Evolutionary conservation across 2,888 invertebrate genomes (phyloP), one percentile per base, ranked within the genome.

Genomic region (Andrena dorsata): DNA sequence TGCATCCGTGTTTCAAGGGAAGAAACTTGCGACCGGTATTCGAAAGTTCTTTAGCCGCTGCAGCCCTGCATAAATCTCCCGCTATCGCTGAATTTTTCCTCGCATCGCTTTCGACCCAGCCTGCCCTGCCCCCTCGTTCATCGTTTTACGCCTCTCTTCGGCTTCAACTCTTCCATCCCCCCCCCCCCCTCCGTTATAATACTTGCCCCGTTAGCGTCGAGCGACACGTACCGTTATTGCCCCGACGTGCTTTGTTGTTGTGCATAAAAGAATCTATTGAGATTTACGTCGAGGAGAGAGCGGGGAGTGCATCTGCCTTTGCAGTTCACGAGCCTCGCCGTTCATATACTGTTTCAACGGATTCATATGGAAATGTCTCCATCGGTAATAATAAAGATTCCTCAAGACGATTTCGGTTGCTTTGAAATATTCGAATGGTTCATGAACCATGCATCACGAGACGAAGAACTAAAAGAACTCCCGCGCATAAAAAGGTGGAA

Each of bases 51-150:
- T 77, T 73, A 65, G 74, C 63, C 56, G 77, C 0, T 32, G 41
- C 58, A 58, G 60, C 41, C 53, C 74, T 83, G 88, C 88, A 88
- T 88, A 87, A 87, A 87, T 86, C 87, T 84, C 70, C 20, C 73
- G 71, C 87, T 88, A 86, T 87, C 89, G 88, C 77, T 78, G 79
- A 77, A 75, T 78, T 83, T 70, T 76, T 61, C 69, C 73, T 53
- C 65, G 32, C 58, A 32, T 56, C 58, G 64, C n/a, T 49, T 60
- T 72, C 56, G 65, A 61, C 26, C 68, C 32, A 72, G 51, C 28
- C 41, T 58, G 30, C 63, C 13, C 16, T 6, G 13, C 23, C 32
- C 61, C 58, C 51, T 71, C 71, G 58, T 73, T 66, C 81, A 32
- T 63, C 70, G 61, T 58, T 68, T 58, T n/a, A 71, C 66, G 41